Evolutionary conservation across 2,797 vertebrate genomes (phyloP), one percentile per base, ranked within the genome.

Genomic region (Microctenopoma stevenorrisi): DNA sequence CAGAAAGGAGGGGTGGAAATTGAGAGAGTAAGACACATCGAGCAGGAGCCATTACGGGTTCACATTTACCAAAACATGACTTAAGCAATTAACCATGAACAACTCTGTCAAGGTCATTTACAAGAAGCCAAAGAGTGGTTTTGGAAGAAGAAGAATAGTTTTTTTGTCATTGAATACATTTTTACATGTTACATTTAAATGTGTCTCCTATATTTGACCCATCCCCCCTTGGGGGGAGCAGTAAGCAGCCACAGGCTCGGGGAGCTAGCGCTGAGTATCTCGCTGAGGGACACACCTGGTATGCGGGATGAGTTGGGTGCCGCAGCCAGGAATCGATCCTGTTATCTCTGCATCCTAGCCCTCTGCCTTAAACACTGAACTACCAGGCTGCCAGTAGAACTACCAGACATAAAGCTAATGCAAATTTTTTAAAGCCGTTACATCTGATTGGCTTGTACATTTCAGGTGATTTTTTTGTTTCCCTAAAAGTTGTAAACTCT

Each of bases 61-160:
- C 84, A 84, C 75, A 82, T 91, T 89, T 87, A 92, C 88, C 88
- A 91, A 90, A 92, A 92, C 89, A 91, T 88, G 89, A 89, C 88
- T 84, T 80, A 82, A 86, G 79, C 86, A 87, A 92, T 93, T 91
- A 91, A 86, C 76, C 61, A 72, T 81, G 82, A 88, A 84, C 72
- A 79, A 63, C 40, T 54, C 63, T 67, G 82, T 70, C 80, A 40
- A 72, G 83, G 82, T 83, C 84, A 88, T 77, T 54, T 11, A 75
- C 51, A 61, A 76, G 81, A 68, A 64, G 44, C 80, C 68, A 43
- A 80, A 57, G 56, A 73, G 78, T 51, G 11, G 72, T 86, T 90
- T 85, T 86, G 81, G 76, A 79, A 18, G 18, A 18, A 18, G 18
- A 18, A 18, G 18, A 18, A 18, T 18, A 18, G 18, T 18, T 18